Base-by-base conservation (phyloP, 2,113 vertebrate genomes). In the Chionomys nivalis region DNA sequence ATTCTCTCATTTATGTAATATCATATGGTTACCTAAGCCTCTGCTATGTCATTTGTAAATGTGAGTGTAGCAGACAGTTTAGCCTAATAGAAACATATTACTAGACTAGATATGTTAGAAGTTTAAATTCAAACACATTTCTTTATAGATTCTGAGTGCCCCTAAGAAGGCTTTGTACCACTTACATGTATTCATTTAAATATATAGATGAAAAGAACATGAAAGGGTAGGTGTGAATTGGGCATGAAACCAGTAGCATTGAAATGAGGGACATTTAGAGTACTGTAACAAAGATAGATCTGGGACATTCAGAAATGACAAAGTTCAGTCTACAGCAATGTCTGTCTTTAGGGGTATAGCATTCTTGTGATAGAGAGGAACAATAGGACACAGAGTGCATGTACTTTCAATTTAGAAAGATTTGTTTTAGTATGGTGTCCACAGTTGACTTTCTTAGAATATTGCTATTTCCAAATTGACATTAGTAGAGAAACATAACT, bases 281-380 rank as follows among this genome's bases (percentile, higher is more conserved):
- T 42, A 0, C 7, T 72, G 24, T 76, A 24, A 17, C 8, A 13
- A 11, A 39, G 10, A 68, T 1, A 31, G 8, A 23, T 52, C 19
- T 19, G n/a, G 7, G 5, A n/a, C 65, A 49, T n/a, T 79, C 17
- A 31, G 4, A 65, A 79, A 39, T 23, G 28, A 31, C 66, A 75
- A 42, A 66, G 21, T 28, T 61, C 16, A n/a, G 52, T 73, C 52
- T 36, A 4, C 1, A 61, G 49, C 2, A 55, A 10, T 77, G 6
- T 13, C 26, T 33, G 4, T 36, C 2, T 55, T 5, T 14, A 17
- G 5, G 3, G 16, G 7, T 7, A 26, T 2, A 7, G 17, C 6
- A 36, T 36, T 81, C 44, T 66, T 63, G 55, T 44, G 63, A n/a
- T 1, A 49, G 7, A 52, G n/a, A 63, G 7, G 26, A 33, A 52